Percentiles rank a stretch among this genome's conserved stretches.
phyloP scores from a whole-genome alignment of 2,797 vertebrate species.

The Semaprochilodus insignis region DNA sequence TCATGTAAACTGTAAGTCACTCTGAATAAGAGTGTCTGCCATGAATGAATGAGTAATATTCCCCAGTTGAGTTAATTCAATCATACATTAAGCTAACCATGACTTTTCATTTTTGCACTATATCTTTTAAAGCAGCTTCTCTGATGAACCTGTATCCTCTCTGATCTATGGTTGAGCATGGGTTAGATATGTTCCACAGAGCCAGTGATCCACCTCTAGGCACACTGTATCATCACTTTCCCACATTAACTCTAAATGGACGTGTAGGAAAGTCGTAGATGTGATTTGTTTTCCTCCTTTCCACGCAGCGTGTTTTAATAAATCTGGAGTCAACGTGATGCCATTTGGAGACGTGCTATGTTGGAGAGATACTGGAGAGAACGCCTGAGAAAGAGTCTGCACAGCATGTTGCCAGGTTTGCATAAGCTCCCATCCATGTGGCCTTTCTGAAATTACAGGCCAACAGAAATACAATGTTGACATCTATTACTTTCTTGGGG shows the following conservation, averaged over 20 bases:
- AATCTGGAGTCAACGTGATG: conserved; percentile 5
- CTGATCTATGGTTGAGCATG: conserved; percentile 12
- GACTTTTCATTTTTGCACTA: not conserved
- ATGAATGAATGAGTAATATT: too few species aligned
- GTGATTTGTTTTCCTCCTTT: not conserved
- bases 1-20: too few species aligned
- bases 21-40: too few species aligned
- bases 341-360: conserved; percentile 8
- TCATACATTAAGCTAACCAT: too few species aligned
- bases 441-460: conserved; percentile 36
- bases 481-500: conserved; percentile 54
- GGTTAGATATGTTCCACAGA: conserved; percentile 24
- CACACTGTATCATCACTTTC: conserved; percentile 19
- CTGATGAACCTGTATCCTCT: conserved; percentile 29
- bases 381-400: conserved; percentile 28
- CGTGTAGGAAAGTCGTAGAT: not conserved
- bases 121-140: conserved; percentile 46
- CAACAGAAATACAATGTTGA: conserved; percentile 59
- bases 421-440: conserved; percentile 40
- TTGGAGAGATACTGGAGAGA: not conserved
- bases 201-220: conserved; percentile 16
- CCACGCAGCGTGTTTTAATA: conserved; percentile 12
- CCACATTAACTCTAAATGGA: not conserved
- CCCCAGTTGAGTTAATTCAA: too few species aligned
- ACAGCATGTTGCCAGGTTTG: conserved; percentile 42